These are phyloP conservation scores for Leptobrachium ailaonicum DNA, from an alignment of 2,113 vertebrate species.

Conservation along the genomic window DNA sequence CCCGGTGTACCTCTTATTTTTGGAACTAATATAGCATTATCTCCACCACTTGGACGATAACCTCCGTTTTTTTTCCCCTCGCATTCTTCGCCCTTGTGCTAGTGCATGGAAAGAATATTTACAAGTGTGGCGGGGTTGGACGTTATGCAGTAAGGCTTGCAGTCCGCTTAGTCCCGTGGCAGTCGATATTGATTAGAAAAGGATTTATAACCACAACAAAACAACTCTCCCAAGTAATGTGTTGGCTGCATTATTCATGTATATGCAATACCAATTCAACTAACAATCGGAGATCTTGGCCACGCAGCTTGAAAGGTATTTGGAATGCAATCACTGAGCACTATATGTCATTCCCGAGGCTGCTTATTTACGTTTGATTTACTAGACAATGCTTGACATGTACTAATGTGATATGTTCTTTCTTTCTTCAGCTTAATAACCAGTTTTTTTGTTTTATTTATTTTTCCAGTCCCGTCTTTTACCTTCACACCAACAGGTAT, in stretches of 20 bases:
- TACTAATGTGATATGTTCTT: constrained; percentile 80
- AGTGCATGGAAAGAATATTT: too few species aligned
- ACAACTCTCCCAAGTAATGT: constrained; percentile 57
- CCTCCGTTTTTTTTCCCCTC: neutral
- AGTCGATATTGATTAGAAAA: constrained; percentile 63
- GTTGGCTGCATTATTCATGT: constrained; percentile 53
- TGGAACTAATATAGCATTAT: neutral
- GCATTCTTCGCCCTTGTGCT: constrained; percentile 18
- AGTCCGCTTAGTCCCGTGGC: constrained; percentile 48
- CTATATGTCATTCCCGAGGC: constrained; percentile 40
- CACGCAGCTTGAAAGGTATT: neutral
- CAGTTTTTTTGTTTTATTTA: constrained; percentile 76
- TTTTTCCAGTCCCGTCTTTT: constrained; percentile 95
- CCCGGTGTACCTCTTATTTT: neutral
- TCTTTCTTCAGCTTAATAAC: constrained; percentile 82
- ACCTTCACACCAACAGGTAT: constrained; percentile 99
- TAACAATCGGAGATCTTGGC: constrained; percentile 2
- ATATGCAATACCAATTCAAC: constrained; percentile 20
- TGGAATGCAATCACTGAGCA: neutral
- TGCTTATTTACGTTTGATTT: constrained; percentile 70
- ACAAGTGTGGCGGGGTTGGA: neutral
- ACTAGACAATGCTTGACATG: constrained; percentile 70
- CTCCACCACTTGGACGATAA: neutral
- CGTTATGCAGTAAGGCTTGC: constrained; percentile 42
- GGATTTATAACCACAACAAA: constrained; percentile 61